Percentiles rank a stretch among this genome's conserved stretches.
Conservation (phyloP, 1,140 invertebrate genomes). For the Saxidomus purpurata region DNA sequence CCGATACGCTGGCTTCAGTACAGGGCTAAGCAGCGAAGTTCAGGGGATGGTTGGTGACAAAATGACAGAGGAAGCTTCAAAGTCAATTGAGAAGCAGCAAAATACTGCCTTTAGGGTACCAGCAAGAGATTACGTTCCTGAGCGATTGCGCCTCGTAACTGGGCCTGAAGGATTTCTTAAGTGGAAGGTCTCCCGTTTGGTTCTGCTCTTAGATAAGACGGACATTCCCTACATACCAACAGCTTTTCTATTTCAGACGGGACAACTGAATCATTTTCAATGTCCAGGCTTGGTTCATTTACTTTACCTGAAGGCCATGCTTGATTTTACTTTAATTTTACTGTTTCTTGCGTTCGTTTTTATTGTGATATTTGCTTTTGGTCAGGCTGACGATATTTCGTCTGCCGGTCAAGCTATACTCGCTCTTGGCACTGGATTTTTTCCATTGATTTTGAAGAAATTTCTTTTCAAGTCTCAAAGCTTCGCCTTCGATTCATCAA, state of each 20-base stretch:
- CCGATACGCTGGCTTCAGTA: slow-evolving; percentile 7
- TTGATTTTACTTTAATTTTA: slow-evolving; percentile 18
- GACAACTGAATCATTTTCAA: slow-evolving; percentile 5
- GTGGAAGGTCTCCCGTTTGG: slow-evolving; percentile 7
- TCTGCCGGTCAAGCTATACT: slow-evolving; percentile 43
- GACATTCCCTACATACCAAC: slow-evolving; percentile 50
- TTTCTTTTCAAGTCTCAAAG: slow-evolving; percentile 11
- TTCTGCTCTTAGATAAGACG: slow-evolving; percentile 24
- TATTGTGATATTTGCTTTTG: slow-evolving; percentile 47
- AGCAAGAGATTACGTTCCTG: not conserved
- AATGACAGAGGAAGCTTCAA: slow-evolving; percentile 3
- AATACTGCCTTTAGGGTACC: slow-evolving; percentile 46
- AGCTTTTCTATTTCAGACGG: slow-evolving; percentile 22
- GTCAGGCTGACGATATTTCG: slow-evolving; percentile 29
- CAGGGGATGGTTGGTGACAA: slow-evolving; percentile 14
- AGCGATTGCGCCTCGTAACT: slow-evolving; percentile 3
- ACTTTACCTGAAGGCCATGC: slow-evolving; percentile 14
- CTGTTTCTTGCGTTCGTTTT: slow-evolving; percentile 42
- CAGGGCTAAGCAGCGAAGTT: slow-evolving; percentile 18
- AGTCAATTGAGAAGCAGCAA: not conserved
- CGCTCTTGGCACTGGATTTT: slow-evolving; percentile 30
- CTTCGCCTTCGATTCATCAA: not conserved
- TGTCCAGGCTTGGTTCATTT: slow-evolving; percentile 31
- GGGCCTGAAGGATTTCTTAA: slow-evolving; percentile 18
- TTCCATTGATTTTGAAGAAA: slow-evolving; percentile 34